Conservation (phyloP, 2,113 vertebrate species). For the Notarius lentiginosus region DNA sequence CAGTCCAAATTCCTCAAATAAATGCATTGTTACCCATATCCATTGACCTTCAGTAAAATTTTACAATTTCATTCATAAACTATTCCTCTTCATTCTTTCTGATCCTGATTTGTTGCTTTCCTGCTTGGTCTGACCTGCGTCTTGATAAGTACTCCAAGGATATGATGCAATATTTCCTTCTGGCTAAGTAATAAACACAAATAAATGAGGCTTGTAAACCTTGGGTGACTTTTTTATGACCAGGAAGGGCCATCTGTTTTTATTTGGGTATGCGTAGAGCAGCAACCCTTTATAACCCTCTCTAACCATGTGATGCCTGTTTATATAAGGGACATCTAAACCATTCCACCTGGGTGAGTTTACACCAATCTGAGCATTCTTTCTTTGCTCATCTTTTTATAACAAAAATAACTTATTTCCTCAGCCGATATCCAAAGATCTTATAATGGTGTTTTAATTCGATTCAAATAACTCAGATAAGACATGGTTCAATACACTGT, state of each 20-base stretch:
- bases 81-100: not conserved
- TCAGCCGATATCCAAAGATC: not conserved
- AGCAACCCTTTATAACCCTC: slow-evolving; percentile 12
- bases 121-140: not conserved
- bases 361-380: not conserved
- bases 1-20: not conserved
- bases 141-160: not conserved
- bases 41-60: not conserved
- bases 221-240: slow-evolving; percentile 28
- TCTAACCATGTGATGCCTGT: slow-evolving; percentile 3
- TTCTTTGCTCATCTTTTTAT: not conserved
- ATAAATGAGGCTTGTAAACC: slow-evolving; percentile 33
- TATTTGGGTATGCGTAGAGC: not conserved
- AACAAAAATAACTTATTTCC: not conserved
- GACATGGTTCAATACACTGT: not conserved
- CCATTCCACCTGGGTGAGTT: not conserved
- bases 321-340: slow-evolving; percentile 14
- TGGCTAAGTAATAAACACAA: slow-evolving; percentile 26
- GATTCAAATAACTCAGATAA: not conserved
- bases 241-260: slow-evolving; percentile 38
- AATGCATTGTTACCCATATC: not conserved
- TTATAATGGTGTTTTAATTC: not conserved
- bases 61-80: not conserved
- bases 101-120: not conserved
- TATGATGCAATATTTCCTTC: slow-evolving; percentile 14